phyloP scores from a whole-genome alignment of 2,888 invertebrate genomes.

The Poecilus cupreus region DNA sequence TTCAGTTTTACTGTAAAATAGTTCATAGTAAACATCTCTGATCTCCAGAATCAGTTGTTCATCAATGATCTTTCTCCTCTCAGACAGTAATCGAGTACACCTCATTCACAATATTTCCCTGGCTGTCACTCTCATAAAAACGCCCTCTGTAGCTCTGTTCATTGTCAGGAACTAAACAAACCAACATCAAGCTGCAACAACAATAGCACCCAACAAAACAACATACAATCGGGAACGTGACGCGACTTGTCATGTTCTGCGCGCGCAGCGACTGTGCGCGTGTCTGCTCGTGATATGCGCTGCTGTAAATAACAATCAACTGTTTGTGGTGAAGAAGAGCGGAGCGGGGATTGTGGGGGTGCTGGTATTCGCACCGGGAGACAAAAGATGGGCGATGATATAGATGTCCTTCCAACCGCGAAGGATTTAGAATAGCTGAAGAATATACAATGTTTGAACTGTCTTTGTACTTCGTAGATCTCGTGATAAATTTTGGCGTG shows the following conservation, averaged over 20 bases:
- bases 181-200: slow-evolving; percentile 1
- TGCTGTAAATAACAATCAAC: slow-evolving; percentile 43
- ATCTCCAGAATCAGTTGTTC: no score
- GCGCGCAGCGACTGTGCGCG: neutral
- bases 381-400: neutral
- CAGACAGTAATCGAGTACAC: neutral
- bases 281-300: slow-evolving; percentile 1
- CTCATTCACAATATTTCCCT: neutral
- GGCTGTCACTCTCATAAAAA: neutral
- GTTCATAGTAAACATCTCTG: no score
- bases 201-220: neutral
- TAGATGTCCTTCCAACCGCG: no score
- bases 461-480: no score
- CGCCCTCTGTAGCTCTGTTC: neutral
- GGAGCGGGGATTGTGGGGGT: neutral
- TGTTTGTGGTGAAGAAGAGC: neutral
- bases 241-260: neutral
- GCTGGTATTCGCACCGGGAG: neutral
- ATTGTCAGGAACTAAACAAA: slow-evolving; percentile 4
- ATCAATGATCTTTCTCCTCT: no score
- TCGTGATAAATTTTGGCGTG: no score
- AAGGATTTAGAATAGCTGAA: no score
- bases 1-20: no score
- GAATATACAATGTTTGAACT: no score
- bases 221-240: neutral